These are phyloP conservation scores for Myotis lucifugus DNA, from an alignment of 2,113 vertebrate genomes.

Conservation along the genomic window DNA sequence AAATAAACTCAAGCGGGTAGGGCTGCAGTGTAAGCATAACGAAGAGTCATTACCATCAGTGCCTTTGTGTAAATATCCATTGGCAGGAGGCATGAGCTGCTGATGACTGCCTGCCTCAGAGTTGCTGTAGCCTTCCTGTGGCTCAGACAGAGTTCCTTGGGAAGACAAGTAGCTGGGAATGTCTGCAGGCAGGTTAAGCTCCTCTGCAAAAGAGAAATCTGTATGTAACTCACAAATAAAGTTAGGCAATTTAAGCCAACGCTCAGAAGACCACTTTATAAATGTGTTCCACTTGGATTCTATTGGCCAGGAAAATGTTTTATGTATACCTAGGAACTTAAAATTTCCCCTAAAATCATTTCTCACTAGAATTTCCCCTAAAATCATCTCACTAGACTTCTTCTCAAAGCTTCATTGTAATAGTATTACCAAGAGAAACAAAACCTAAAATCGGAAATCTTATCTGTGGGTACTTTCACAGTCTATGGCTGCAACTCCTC, in stretches of 20 bases:
- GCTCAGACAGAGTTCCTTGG: slow-evolving; percentile 96
- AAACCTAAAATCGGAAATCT: background rate
- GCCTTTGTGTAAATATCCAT: slow-evolving; percentile 91
- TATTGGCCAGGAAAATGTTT: background rate
- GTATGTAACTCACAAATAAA: slow-evolving; percentile 54
- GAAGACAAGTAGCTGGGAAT: slow-evolving; percentile 98
- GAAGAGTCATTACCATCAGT: slow-evolving; percentile 87
- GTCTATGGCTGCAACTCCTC: background rate
- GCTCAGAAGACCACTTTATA: background rate
- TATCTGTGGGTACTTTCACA: background rate
- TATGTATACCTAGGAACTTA: background rate
- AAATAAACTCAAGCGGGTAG: background rate
- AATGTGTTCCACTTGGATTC: background rate
- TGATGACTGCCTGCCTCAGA: slow-evolving; percentile 98
- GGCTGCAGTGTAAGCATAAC: background rate
- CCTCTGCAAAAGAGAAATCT: slow-evolving; percentile 87
- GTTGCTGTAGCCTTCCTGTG: slow-evolving; percentile 96
- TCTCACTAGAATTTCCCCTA: background rate
- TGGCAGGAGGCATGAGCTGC: slow-evolving; percentile 95
- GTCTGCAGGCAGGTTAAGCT: slow-evolving; percentile 96
- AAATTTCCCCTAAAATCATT: background rate
- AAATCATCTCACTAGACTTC: slow-evolving; percentile 10
- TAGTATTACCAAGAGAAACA: slow-evolving; percentile 23
- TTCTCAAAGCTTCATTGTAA: background rate
- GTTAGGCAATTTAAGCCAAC: background rate